Base-by-base conservation (phyloP, 1,140 invertebrate species). In the Macrotrachela quadricornifera region DNA sequence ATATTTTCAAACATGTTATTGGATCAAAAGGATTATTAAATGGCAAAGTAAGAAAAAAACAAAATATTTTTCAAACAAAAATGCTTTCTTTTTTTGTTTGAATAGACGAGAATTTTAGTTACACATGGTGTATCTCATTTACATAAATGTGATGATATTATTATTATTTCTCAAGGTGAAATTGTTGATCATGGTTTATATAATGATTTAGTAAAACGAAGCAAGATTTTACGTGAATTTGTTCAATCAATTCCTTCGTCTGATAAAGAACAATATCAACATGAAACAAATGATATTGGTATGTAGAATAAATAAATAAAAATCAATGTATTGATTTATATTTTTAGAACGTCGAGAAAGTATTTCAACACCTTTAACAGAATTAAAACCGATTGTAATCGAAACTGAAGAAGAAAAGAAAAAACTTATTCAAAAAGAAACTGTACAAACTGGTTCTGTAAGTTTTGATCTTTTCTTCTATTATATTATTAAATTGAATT, bases 151-250 rank as follows among this genome's bases (percentile, higher is more conserved):
- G 42, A 41, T 42, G 42, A 37, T 43, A 46, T 46, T 21, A 49
- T 46, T 51, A 13, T 56, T 51, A 42, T 58, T 53, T 44, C 49
- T 45, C 62, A 69, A 48, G 74, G 75, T 13, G 57, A 57, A 50
- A 65, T 77, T 17, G 60, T 66, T 10, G 68, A 69, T 46, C 59
- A 63, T 44, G 74, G 71, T 8, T 65, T 61, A 9, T 73, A 75
- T 59, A 60, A 63, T 21, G 59, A 67, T 17, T 58, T 75, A 12
- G 56, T 72, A 51, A 15, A 49, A 38, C 46, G 14, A 45, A 10
- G 16, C 14, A 13, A 43, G 37, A 36, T 43, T 52, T 43, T 54
- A 15, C 46, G 12, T 52, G 46, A 58, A 61, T 50, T 41, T 75
- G 10, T 47, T 18, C 18, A 53, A 41, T 46, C 21, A 30, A 30